Conservation (phyloP, 2,797 vertebrate genomes). For the Meda fulgida region DNA sequence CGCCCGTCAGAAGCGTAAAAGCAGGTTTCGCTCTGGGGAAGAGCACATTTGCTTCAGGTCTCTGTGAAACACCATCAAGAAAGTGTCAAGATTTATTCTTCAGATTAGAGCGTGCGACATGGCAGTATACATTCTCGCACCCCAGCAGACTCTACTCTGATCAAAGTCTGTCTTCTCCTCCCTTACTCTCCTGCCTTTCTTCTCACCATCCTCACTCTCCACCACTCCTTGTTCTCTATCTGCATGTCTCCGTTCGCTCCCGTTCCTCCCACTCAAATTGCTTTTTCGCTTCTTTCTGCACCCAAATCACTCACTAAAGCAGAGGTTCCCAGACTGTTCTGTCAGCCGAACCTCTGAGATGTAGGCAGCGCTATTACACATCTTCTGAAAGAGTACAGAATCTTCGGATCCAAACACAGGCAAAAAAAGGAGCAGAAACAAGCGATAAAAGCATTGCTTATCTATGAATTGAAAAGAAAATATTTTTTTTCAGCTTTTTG, state of each 20-base stretch:
- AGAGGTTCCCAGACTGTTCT: neutral
- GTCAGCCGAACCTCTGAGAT: neutral
- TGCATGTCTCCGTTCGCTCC: slow-evolving; percentile 39
- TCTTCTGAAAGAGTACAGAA: neutral
- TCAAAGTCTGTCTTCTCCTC: slow-evolving; percentile 42
- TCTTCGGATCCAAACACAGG: neutral
- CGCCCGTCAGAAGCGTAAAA: slow-evolving; percentile 11
- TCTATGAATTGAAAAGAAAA: too few species aligned
- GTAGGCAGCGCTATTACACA: neutral
- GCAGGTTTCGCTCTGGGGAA: slow-evolving; percentile 26
- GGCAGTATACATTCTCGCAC: slow-evolving; percentile 11
- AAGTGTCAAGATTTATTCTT: slow-evolving; percentile 52
- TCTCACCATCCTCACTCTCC: slow-evolving; percentile 47
- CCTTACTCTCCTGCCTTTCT: slow-evolving; percentile 12
- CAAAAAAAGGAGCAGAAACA: neutral
- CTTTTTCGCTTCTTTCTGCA: neutral
- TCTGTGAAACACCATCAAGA: slow-evolving; percentile 37
- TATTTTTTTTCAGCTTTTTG: too few species aligned
- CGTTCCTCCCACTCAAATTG: neutral
- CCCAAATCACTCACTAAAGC: neutral
- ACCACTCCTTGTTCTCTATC: slow-evolving; percentile 26
- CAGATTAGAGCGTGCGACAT: slow-evolving; percentile 50
- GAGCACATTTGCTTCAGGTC: slow-evolving; percentile 35
- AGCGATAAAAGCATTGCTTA: neutral
- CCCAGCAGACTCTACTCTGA: slow-evolving; percentile 48